Percentiles rank a stretch among this genome's conserved stretches.
phyloP scores from a whole-genome alignment of 1,140 invertebrate species.

The Euschistus heros region DNA sequence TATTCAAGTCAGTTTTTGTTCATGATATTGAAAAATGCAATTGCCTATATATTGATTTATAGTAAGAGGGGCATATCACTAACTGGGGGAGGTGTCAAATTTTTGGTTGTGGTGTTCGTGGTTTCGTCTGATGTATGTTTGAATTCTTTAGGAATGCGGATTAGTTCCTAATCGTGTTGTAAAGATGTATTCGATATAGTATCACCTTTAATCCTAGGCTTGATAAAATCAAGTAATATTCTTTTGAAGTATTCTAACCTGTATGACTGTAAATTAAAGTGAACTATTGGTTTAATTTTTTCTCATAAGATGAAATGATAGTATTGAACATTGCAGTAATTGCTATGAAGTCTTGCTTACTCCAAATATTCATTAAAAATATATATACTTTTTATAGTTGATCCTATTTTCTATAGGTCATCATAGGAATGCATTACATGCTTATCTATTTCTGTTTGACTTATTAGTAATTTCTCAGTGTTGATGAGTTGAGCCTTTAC shows the following conservation, averaged over 20 bases:
- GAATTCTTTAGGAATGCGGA: neutral
- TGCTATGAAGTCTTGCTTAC: too few species aligned
- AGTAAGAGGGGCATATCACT: conserved; percentile 10
- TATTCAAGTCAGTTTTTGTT: too few species aligned
- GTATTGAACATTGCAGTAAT: too few species aligned
- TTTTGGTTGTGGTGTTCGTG: conserved; percentile 4
- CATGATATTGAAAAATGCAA: neutral
- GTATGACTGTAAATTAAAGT: too few species aligned
- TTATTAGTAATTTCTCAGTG: neutral
- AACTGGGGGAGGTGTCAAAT: conserved; percentile 12
- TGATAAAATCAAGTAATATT: too few species aligned
- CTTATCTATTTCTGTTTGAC: neutral
- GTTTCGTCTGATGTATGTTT: neutral
- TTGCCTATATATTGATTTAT: conserved; percentile 12
- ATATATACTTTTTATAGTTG: too few species aligned
- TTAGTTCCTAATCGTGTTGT: neutral
- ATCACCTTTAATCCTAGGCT: too few species aligned
- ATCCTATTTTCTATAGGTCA: neutral
- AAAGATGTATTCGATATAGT: too few species aligned
- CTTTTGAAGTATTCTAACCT: too few species aligned
- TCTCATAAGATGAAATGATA: too few species aligned
- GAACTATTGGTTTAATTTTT: too few species aligned
- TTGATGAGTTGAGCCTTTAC: neutral
- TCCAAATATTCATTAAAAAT: too few species aligned
- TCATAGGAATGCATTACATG: neutral